Conservation (phyloP, 2,113 vertebrate genomes). For the Mobula hypostoma region DNA sequence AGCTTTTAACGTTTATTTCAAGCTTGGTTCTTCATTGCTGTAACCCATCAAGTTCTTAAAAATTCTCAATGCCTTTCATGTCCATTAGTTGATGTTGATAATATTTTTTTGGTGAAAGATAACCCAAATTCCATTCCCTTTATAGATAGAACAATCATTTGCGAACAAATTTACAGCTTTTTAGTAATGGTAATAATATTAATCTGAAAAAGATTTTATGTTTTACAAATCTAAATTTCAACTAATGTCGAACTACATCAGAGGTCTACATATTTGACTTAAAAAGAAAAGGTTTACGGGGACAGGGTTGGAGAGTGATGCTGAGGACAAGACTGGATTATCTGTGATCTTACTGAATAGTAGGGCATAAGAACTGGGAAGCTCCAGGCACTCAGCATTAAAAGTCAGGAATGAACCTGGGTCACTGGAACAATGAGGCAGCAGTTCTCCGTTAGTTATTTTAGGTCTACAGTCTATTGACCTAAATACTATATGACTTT, state of each 20-base stretch:
- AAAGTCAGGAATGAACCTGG: no score
- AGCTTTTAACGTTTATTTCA: background rate
- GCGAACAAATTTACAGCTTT: background rate
- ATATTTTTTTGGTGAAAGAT: background rate
- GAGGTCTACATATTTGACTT: no score
- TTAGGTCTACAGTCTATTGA: background rate
- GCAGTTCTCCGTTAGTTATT: background rate
- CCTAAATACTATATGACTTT: no score
- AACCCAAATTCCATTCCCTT: background rate
- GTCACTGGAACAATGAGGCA: no score
- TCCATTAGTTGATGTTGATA: background rate
- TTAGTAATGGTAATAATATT: background rate
- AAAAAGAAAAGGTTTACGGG: no score
- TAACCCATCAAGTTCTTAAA: background rate
- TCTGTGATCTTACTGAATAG: no score
- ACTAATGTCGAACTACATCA: background rate
- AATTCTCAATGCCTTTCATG: background rate
- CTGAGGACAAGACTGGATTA: no score
- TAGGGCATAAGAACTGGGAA: no score
- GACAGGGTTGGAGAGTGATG: background rate
- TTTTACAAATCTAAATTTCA: background rate
- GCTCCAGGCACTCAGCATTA: no score
- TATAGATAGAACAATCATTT: background rate
- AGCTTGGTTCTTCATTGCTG: background rate
- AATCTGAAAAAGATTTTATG: background rate